Evolutionary conservation across 2,888 invertebrate genomes (phyloP), one percentile per base, ranked within the genome.

Genomic region (Aleiodes leptofemur): DNA sequence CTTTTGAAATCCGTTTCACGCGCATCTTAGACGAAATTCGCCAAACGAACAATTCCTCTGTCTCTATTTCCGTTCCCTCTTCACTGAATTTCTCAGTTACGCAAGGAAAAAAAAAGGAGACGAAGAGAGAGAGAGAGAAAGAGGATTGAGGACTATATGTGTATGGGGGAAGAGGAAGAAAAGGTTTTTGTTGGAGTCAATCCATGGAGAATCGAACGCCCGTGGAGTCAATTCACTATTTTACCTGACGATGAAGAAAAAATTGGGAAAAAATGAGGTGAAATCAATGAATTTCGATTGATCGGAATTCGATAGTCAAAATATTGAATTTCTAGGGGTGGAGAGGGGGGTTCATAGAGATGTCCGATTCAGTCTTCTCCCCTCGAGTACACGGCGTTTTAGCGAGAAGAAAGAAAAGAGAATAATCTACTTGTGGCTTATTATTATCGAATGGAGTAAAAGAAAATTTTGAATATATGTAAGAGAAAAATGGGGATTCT

Each of bases 301-400:
- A 76, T 76, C 75, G 82, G 80, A 84, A 83, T 76, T 82, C 83
- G 85, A 87, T 87, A 85, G 84, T 82, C 86, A 87, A 87, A 87
- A 87, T 87, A 87, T 87, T 86, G 86, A 84, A 83, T 87, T 86
- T 85, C 82, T 77, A 23, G 23, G 23, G 2, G 23, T 1, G 23
- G 23, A 2, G 23, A 2, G 79, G 75, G 64, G 76, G 78, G 43
- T n/a, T 59, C 3, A 13, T 59, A 0, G 31, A 34, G n/a, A 31
- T 31, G n/a, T 29, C 31, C 31, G 23, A 29, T 43, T 43, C 31
- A 59, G 13, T 29, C 9, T 59, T 34, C 11, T 43, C 38, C 43
- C n/a, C 14, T 64, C 9, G n/a, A 38, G 8, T 38, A 8, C 5
- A 38, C 38, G 38, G 5, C 6, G 0, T 38, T 38, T 38, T 8